Evolutionary conservation across 2,888 invertebrate species (phyloP).

Genomic region (Euplagia quadripunctaria): DNA sequence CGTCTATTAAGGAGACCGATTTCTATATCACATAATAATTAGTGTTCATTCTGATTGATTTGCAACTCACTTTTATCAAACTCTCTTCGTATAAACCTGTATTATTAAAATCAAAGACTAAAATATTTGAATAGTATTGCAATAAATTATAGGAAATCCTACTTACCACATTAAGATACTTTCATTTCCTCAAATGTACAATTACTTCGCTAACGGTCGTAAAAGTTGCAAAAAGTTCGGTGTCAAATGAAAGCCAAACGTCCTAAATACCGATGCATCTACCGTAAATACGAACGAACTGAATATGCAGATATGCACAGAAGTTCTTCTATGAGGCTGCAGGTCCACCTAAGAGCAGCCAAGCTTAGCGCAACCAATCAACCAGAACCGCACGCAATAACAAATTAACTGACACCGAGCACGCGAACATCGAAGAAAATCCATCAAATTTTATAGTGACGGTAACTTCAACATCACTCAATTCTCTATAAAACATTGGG

Average conservation of each 20-base stretch:
- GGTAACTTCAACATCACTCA: slow-evolving; percentile 43
- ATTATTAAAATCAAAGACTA: slow-evolving; percentile 9
- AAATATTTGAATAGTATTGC: slow-evolving; percentile 14
- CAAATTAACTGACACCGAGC: slow-evolving; percentile 65
- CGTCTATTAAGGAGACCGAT: neutral
- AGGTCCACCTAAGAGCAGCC: slow-evolving; percentile 59
- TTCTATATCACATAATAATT: slow-evolving; percentile 10
- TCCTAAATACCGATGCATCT: slow-evolving; percentile 66
- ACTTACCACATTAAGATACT: slow-evolving; percentile 23
- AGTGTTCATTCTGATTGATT: slow-evolving; percentile 12
- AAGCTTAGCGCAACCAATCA: slow-evolving; percentile 63
- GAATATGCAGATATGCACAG: slow-evolving; percentile 62
- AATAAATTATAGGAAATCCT: slow-evolving; percentile 23
- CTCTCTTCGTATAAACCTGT: slow-evolving; percentile 16
- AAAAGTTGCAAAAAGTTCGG: slow-evolving; percentile 23
- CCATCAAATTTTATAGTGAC: slow-evolving; percentile 62
- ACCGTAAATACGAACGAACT: slow-evolving; percentile 63
- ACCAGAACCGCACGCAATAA: slow-evolving; percentile 68
- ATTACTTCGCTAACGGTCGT: slow-evolving; percentile 16
- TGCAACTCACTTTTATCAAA: neutral
- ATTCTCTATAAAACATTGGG: slow-evolving; percentile 25
- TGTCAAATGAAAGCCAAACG: slow-evolving; percentile 57
- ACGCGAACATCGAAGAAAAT: slow-evolving; percentile 63
- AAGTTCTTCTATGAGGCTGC: slow-evolving; percentile 60
- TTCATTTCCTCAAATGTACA: slow-evolving; percentile 24